Conservation (phyloP, 2,113 vertebrate genomes). For the Castor canadensis region DNA sequence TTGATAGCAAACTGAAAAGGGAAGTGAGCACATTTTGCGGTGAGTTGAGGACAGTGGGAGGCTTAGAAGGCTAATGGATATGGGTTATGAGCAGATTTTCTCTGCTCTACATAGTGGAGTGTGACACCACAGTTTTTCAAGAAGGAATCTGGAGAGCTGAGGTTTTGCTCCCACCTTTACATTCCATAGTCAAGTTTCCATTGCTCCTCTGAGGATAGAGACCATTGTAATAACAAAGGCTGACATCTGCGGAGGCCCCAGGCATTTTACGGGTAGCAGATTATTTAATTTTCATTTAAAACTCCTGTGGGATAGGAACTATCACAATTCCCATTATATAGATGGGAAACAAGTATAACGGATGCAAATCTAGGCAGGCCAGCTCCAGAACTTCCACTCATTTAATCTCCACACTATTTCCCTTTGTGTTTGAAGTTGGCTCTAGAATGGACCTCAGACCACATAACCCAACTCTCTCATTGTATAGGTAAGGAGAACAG, state of each 20-base stretch:
- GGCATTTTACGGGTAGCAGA: not conserved
- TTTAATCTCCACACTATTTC: not conserved
- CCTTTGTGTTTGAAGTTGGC: not conserved
- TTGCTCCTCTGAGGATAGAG: not conserved
- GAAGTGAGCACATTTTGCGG: not conserved
- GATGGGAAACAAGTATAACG: not conserved
- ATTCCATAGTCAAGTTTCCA: not conserved
- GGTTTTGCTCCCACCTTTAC: not conserved
- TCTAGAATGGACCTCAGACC: not conserved
- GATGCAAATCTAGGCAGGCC: not conserved
- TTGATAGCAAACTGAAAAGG: not conserved
- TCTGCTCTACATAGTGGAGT: not conserved
- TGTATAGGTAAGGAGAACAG: not conserved
- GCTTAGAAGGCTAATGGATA: not conserved
- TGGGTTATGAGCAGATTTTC: not conserved
- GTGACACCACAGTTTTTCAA: not conserved
- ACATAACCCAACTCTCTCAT: not conserved
- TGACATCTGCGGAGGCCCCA: not conserved
- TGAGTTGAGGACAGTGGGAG: not conserved
- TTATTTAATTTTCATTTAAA: conserved; percentile 6
- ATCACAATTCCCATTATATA: not conserved
- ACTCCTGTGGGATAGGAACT: not conserved
- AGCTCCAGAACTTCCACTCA: not conserved
- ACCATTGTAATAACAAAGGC: not conserved
- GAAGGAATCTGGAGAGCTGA: not conserved